Evolutionary conservation across 2,113 vertebrate genomes (phyloP).

Genomic region (Oriolus oriolus): DNA sequence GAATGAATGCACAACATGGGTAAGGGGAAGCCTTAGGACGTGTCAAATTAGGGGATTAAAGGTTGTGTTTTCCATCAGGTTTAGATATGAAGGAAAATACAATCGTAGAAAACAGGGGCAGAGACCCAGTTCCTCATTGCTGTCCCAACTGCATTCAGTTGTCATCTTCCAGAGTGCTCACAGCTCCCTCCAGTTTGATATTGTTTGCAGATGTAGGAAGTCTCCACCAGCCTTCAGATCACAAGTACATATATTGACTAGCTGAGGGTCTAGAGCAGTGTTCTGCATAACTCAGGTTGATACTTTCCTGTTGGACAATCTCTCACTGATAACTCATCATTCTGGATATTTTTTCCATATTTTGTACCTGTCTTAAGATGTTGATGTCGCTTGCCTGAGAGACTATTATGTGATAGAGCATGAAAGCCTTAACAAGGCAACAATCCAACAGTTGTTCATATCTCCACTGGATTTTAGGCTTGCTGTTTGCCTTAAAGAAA

Average conservation of each 20-base stretch:
- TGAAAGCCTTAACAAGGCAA: not conserved
- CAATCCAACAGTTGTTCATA: rapidly evolving
- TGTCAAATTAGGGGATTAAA: not conserved
- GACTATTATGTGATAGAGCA: not conserved
- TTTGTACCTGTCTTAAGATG: not conserved
- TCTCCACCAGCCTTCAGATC: not conserved
- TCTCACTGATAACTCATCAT: not conserved
- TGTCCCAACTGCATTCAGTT: not conserved
- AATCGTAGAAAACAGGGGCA: not conserved
- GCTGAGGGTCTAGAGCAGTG: not conserved
- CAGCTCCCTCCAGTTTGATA: not conserved
- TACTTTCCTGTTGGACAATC: not conserved
- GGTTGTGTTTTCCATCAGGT: not conserved
- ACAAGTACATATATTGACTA: not conserved
- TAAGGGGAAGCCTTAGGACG: not conserved
- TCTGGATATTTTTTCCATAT: not conserved
- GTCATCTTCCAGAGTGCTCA: not conserved
- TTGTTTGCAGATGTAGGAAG: not conserved
- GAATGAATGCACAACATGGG: not conserved
- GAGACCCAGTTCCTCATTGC: not conserved
- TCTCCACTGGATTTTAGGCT: not conserved
- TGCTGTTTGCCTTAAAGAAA: not conserved
- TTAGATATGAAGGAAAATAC: not conserved
- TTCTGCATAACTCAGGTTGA: not conserved
- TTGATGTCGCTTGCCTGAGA: not conserved